Evolutionary conservation across 2,797 vertebrate species (phyloP).

Genomic region (Lacerta agilis): DNA sequence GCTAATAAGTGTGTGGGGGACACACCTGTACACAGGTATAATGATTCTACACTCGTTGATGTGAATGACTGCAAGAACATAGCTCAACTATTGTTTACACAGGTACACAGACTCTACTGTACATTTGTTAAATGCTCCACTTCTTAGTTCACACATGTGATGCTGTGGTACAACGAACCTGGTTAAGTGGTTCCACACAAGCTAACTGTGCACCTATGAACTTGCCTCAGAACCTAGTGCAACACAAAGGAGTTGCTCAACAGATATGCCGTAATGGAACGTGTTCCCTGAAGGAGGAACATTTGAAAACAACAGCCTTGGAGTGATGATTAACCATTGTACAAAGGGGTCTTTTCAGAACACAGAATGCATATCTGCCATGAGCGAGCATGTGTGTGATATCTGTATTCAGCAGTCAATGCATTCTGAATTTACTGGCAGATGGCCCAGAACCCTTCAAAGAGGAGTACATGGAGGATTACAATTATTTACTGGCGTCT

Average conservation of each 20-base stretch:
- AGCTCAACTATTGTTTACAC: no score
- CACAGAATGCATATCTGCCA: slow-evolving; percentile 23
- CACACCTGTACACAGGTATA: no score
- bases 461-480: not conserved
- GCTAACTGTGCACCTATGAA: not conserved
- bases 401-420: slow-evolving; percentile 25
- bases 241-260: not conserved
- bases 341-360: slow-evolving; percentile 24
- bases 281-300: not conserved
- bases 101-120: no score
- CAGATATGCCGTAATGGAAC: not conserved
- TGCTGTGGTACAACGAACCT: not conserved
- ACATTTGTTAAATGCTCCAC: no score
- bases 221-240: not conserved
- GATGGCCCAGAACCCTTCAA: slow-evolving; percentile 50
- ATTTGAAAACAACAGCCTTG: slow-evolving; percentile 6
- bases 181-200: not conserved
- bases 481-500: slow-evolving; percentile 44
- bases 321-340: slow-evolving; percentile 10
- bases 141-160: not conserved
- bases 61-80: no score
- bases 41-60: no score
- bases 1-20: no score
- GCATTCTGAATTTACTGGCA: slow-evolving; percentile 49
- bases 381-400: slow-evolving; percentile 29